Evolutionary conservation across 2,888 invertebrate genomes (phyloP), one percentile per base, ranked within the genome.

Genomic region (Punctoribates punctum): DNA sequence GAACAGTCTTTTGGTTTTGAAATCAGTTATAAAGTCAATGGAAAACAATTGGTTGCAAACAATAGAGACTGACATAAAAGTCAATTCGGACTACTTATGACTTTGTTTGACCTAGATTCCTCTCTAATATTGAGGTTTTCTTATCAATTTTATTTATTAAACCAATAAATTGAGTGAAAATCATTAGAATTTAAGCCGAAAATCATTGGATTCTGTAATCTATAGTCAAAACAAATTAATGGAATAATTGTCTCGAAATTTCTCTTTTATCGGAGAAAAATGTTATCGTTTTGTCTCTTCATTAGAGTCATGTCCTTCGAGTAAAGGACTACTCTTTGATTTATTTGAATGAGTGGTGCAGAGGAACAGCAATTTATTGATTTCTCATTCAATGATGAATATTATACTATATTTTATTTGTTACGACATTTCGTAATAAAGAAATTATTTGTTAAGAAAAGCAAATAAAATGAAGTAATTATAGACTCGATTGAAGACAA

Each of bases 361-460:
- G n/a, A 17, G 5, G 5, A 51, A 51, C 34, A 34, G 6, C 42
- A 51, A 51, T 51, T 51, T 51, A 51, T 51, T 51, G 51, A 51
- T 51, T 51, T 51, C 51, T 51, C 51, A 51, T 20, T 51, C 51
- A 51, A 51, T 51, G 51, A 51, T 17, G 2, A 51, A 20, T 51
- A 51, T 51, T 51, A 51, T 51, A n/a, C 11, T 51, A 51, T 51
- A 51, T 51, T 51, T n/a, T 51, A 51, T 51, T 51, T 51, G 20
- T 51, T 5, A 8, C 20, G 17, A 51, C 20, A 51, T 51, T 51
- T 51, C 51, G 51, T 51, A 51, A 51, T 51, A 51, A 51, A 51
- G 51, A 51, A 51, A 51, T n/a, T 6, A 51, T 51, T 51, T 51
- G 8, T 51, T 5, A 17, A 51, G 51, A 51, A 51, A 51, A 51